These are phyloP conservation scores for Ochotona curzoniae DNA, from an alignment of 2,113 vertebrate genomes.

Conservation along the genomic window DNA sequence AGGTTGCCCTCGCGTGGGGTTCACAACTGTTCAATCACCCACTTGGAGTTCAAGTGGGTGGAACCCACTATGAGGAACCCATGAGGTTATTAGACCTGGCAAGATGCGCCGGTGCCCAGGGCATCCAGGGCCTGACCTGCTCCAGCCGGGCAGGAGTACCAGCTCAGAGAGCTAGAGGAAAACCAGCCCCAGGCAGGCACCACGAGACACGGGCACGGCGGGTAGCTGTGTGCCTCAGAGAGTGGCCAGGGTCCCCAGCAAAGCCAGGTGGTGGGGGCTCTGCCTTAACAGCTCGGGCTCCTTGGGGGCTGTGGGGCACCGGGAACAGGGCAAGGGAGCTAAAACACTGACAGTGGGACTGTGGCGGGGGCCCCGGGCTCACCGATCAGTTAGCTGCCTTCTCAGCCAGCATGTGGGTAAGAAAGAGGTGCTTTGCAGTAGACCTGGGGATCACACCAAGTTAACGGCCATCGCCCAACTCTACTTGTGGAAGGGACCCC, in stretches of 20 bases:
- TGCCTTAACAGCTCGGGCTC: background rate
- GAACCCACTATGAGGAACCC: background rate
- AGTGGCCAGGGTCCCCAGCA: background rate
- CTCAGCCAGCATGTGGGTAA: background rate
- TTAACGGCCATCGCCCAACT: background rate
- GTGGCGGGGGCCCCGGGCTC: fast-evolving
- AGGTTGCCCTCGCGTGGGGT: background rate
- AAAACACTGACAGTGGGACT: fast-evolving
- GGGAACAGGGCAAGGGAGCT: background rate
- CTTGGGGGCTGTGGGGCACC: fast-evolving
- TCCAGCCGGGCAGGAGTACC: too few relatives aligned
- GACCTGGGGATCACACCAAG: background rate
- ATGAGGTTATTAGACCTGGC: background rate
- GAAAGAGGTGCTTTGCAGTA: background rate
- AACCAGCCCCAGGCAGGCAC: too few relatives aligned
- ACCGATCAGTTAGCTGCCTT: background rate
- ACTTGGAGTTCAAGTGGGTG: background rate
- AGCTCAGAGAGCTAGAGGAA: too few relatives aligned
- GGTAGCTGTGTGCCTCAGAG: background rate
- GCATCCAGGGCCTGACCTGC: too few relatives aligned
- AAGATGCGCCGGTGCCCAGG: background rate
- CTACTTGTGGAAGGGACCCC: too few relatives aligned
- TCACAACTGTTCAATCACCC: background rate
- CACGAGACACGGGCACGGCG: background rate
- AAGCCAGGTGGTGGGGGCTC: background rate